These are phyloP conservation scores for Siphamia tubifer DNA, from an alignment of 2,113 vertebrate genomes.

Conservation along the genomic window DNA sequence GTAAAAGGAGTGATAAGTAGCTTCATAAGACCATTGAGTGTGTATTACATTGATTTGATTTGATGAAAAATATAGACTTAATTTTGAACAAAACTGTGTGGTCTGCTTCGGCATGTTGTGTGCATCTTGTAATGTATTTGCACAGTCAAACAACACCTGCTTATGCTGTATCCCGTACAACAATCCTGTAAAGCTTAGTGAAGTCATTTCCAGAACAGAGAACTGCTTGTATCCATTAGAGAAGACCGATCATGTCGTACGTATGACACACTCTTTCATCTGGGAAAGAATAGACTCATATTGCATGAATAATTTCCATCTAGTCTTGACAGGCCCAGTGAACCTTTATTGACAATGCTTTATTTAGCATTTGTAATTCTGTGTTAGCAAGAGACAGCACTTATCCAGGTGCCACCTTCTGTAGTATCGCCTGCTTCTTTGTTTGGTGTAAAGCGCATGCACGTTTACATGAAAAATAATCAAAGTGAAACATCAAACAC, in stretches of 20 bases:
- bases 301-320: constrained; percentile 67
- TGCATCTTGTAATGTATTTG: not conserved
- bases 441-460: too few relatives aligned
- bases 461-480: not conserved
- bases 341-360: constrained; percentile 71
- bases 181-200: constrained; percentile 5
- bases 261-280: constrained; percentile 53
- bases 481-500: not conserved
- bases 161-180: not conserved
- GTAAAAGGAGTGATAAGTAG: too few relatives aligned
- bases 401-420: constrained; percentile 57
- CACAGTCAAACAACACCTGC: not conserved
- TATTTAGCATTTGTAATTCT: constrained; percentile 75
- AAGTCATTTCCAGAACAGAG: constrained; percentile 43
- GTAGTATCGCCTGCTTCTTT: constrained; percentile 39
- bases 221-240: constrained; percentile 39
- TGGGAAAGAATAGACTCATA: constrained; percentile 59
- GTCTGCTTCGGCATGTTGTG: not conserved
- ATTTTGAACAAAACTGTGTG: not conserved
- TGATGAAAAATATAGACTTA: not conserved
- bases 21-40: too few relatives aligned
- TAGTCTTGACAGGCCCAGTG: constrained; percentile 63
- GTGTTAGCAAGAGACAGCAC: constrained; percentile 61
- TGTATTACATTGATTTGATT: too few relatives aligned
- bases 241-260: constrained; percentile 34